Base-by-base conservation (phyloP, 2,888 invertebrate species). In the Acheta domesticus region DNA sequence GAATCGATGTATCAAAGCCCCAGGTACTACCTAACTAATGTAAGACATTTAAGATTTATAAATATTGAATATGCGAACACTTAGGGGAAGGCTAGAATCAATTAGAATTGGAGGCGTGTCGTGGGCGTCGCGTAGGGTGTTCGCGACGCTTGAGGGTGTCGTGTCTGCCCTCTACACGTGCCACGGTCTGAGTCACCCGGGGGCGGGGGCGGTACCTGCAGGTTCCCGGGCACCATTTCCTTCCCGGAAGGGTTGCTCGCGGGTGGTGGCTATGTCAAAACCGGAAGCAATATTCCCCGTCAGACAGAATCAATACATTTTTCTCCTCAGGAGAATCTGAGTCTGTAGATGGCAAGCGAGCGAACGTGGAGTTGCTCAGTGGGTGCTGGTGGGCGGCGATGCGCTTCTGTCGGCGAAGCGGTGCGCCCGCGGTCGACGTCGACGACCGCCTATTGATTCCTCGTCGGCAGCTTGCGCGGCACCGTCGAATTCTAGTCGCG, bases 371-470 rank as follows among this genome's bases (percentile, higher is more conserved):
- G 14, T 62, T n/a, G 62, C 62, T 62, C 62, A 16, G 8, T 14
- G 62, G n/a, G 62, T 12, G 62, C n/a, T 14, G 62, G n/a, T 14
- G 14, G 62, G 62, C n/a, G 14, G 62, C 62, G 62, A 62, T 62
- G 62, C 62, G 62, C 62, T n/a, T 62, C 62, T 62, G 62, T 62
- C 62, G 62, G 62, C 62, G 62, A 62, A 16, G 62, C 62, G 16
- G 16, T 11, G 62, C 62, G 62, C 14, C 14, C n/a, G 62, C 62
- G 16, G 62, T 5, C 62, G 14, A 14, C 62, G 62, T 62, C 62
- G 62, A 62, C 62, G 36, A 36, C 62, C 14, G 62, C 62, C 36
- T 79, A 79, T 79, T 79, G 79, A 79, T 79, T 79, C 75, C 62
- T 36, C 48, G 75, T 11, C 21, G 50, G n/a, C 48, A 12, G 49